A percentile compares a stretch with the other conserved stretches of the same genome.
These are phyloP conservation scores for Bucorvus abyssinicus DNA, from an alignment of 2,797 vertebrate species.

Conservation along the genomic window DNA sequence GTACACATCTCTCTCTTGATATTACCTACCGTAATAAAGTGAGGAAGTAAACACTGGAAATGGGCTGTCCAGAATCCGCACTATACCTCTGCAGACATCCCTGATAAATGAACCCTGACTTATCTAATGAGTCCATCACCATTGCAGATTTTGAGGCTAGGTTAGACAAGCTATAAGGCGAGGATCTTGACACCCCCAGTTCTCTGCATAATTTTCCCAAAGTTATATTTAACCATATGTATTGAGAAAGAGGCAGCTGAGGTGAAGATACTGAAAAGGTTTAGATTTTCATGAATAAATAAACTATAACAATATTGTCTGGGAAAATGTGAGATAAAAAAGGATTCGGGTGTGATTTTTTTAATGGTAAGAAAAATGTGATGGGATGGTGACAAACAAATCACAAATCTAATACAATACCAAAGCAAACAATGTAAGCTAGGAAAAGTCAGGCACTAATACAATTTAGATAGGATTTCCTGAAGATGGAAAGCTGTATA, in stretches of 20 bases:
- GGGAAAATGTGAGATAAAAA: not conserved
- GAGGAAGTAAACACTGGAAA: not conserved
- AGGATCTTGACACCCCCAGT: not conserved
- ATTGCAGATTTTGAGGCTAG: not conserved
- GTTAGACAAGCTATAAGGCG: not conserved
- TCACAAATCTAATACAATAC: not conserved
- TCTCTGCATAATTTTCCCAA: not conserved
- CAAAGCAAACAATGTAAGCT: not conserved
- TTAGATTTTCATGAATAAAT: not conserved
- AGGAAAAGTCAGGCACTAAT: not conserved
- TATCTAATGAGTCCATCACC: not conserved
- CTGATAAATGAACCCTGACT: not conserved
- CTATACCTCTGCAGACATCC: not conserved
- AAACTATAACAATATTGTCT: not conserved
- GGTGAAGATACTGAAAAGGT: not conserved
- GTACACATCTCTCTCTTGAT: not conserved
- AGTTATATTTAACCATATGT: not conserved
- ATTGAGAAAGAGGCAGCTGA: not conserved
- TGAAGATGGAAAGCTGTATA: not conserved
- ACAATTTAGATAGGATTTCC: not conserved
- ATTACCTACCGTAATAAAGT: not conserved
- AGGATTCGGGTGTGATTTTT: not conserved
- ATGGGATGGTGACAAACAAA: not conserved
- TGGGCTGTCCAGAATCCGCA: not conserved
- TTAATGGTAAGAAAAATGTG: not conserved